These are phyloP conservation scores for Metallyticus violacea DNA, from an alignment of 2,888 invertebrate species.

Conservation along the genomic window DNA sequence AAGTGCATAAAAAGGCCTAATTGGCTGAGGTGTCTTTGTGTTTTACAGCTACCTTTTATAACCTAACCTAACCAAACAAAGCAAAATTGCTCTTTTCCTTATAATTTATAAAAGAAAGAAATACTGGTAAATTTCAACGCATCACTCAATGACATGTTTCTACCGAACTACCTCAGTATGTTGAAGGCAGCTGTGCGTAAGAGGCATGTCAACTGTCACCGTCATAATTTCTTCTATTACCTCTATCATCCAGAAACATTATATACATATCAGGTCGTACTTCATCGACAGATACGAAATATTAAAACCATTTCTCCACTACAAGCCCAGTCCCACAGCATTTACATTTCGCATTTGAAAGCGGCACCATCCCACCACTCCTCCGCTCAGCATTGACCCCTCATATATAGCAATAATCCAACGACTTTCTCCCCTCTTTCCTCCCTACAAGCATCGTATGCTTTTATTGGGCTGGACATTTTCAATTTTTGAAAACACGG, in stretches of 20 bases:
- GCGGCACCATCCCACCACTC: neutral
- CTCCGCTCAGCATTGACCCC: neutral
- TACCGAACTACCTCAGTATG: too few species aligned
- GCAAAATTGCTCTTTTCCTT: too few species aligned
- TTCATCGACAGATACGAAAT: neutral
- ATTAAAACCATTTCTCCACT: neutral
- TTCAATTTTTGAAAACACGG: slow-evolving; percentile 34
- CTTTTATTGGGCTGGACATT: slow-evolving; percentile 28
- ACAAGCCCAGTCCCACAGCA: neutral
- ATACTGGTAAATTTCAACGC: too few species aligned
- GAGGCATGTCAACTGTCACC: neutral
- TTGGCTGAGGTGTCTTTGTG: too few species aligned
- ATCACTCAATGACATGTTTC: too few species aligned
- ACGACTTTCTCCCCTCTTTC: neutral
- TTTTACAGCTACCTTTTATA: too few species aligned
- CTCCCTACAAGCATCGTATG: slow-evolving; percentile 14
- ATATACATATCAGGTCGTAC: neutral
- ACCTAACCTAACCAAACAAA: too few species aligned
- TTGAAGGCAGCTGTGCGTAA: too few species aligned
- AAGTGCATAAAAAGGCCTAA: too few species aligned
- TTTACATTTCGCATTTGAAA: neutral
- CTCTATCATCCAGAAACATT: neutral
- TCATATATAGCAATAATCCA: neutral
- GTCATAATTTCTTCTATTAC: neutral
- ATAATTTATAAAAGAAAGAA: too few species aligned